Conservation (phyloP, 2,113 vertebrate species). For the Syngnathus floridae region DNA sequence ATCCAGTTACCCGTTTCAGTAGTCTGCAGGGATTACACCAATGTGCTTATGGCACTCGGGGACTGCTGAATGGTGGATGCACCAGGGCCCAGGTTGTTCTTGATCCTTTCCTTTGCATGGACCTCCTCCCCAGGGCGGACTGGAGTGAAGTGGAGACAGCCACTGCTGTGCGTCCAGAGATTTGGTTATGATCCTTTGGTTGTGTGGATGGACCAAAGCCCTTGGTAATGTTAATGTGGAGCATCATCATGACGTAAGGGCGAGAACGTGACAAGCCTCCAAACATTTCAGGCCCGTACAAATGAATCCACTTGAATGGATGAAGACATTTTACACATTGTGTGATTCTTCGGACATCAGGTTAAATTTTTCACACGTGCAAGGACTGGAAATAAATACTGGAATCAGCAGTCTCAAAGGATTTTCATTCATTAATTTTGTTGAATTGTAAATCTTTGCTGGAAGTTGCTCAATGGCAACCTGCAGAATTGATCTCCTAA, state of each 20-base stretch:
- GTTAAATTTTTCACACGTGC: no score
- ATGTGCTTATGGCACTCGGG: conserved; percentile 73
- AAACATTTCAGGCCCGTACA: background rate
- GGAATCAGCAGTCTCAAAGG: no score
- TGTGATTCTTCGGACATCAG: no score
- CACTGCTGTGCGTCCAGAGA: background rate
- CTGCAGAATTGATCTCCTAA: no score
- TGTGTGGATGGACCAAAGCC: background rate
- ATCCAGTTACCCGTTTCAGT: conserved; percentile 77
- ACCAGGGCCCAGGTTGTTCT: conserved; percentile 49
- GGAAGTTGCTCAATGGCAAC: no score
- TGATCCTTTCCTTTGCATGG: conserved; percentile 40
- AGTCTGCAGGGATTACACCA: conserved; percentile 74
- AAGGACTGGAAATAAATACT: no score
- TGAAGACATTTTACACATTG: no score
- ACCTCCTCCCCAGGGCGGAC: background rate
- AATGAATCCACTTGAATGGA: no score
- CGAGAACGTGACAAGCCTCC: background rate
- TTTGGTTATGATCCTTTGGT: background rate
- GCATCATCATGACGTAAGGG: background rate
- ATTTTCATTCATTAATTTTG: no score
- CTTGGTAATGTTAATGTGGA: background rate
- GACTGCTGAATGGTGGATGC: conserved; percentile 64
- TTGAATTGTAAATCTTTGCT: no score
- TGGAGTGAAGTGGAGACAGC: background rate